These are phyloP conservation scores for Panorpa germanica DNA, from an alignment of 2,888 invertebrate genomes.

Conservation along the genomic window DNA sequence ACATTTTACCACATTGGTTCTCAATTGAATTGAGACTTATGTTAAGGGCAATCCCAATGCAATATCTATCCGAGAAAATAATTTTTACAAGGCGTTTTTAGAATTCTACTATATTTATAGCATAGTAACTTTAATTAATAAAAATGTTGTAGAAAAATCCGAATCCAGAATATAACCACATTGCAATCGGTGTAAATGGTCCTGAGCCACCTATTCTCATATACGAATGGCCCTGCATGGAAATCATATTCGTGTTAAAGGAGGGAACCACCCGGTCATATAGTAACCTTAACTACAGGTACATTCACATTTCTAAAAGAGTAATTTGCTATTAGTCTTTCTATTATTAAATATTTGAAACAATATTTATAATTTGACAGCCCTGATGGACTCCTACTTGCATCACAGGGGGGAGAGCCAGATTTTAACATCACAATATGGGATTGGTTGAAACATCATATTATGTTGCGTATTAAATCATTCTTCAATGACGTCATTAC, in stretches of 20 bases:
- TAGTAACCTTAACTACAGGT: constrained; percentile 56
- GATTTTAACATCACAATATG: constrained; percentile 79
- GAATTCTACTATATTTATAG: constrained; percentile 8
- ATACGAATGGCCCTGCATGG: constrained; percentile 67
- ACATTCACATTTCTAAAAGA: constrained; percentile 14
- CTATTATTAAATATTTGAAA: no score
- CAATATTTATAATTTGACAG: constrained; percentile 3
- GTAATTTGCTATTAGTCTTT: no score
- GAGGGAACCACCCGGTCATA: constrained; percentile 59
- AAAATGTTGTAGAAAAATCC: constrained; percentile 36
- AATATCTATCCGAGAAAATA: no score
- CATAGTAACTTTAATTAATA: constrained; percentile 6
- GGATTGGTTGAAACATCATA: constrained; percentile 63
- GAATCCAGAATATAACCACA: constrained; percentile 32
- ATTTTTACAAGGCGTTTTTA: background rate
- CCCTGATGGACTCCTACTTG: background rate
- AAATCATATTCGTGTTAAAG: constrained; percentile 49
- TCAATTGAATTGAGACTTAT: no score
- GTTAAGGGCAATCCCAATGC: no score
- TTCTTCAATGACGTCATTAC: constrained; percentile 64
- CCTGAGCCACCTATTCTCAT: constrained; percentile 54
- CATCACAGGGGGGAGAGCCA: constrained; percentile 65
- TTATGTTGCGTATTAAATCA: constrained; percentile 62
- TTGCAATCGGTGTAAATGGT: constrained; percentile 77
- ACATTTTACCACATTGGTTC: no score